These are phyloP conservation scores for Micropterix aruncella DNA, from an alignment of 2,888 invertebrate species.

Conservation along the genomic window DNA sequence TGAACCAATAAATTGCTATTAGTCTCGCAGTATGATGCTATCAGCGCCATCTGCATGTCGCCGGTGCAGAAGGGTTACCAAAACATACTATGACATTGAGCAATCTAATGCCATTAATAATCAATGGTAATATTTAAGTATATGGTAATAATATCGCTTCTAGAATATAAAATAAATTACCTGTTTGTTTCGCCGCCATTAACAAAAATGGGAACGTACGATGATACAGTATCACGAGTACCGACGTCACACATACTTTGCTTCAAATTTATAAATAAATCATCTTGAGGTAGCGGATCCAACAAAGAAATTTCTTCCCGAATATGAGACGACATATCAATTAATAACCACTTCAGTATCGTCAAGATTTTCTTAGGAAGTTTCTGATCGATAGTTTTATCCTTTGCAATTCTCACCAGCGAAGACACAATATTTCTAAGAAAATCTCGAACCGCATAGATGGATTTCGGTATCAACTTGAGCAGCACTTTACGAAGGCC, in stretches of 20 bases:
- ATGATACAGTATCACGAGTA: no score
- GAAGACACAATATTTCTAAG: neutral
- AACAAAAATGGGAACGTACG: neutral
- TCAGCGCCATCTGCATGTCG: no score
- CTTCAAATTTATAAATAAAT: neutral
- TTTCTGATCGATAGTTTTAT: neutral
- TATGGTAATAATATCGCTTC: no score
- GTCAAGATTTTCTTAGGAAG: neutral
- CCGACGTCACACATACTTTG: neutral
- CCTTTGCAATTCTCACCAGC: neutral
- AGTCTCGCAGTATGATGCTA: no score
- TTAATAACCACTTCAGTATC: neutral
- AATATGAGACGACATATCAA: neutral
- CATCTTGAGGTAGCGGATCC: neutral
- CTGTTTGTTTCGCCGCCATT: neutral
- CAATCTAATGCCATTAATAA: neutral
- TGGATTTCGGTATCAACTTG: neutral
- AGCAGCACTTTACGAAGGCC: neutral
- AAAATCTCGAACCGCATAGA: neutral
- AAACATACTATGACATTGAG: no score
- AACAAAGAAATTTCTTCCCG: neutral
- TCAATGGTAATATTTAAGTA: no score
- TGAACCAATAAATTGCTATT: no score
- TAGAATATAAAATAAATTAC: no score
- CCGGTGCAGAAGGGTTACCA: no score